Conservation (phyloP, 2,113 vertebrate species). For the Panthera tigris region DNA sequence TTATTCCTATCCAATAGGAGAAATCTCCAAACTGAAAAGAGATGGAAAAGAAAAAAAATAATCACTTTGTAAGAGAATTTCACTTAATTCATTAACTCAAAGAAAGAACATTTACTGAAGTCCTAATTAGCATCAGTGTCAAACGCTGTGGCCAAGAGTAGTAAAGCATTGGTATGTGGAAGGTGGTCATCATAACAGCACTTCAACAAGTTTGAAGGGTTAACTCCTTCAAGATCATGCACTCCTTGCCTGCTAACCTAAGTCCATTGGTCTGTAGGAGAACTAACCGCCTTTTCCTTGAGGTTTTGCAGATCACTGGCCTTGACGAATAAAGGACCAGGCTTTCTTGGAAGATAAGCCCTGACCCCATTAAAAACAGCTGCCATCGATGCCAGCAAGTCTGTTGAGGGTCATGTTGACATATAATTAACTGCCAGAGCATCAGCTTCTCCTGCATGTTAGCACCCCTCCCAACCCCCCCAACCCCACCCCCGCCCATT, state of each 20-base stretch:
- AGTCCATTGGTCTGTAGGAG: background rate
- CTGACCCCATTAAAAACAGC: background rate
- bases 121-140: background rate
- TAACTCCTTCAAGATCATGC: background rate
- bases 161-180: background rate
- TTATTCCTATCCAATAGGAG: background rate
- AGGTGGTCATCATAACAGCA: background rate
- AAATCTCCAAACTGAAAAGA: conserved; percentile 10
- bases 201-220: background rate
- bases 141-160: background rate
- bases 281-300: background rate
- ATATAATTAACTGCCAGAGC: background rate
- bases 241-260: background rate
- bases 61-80: background rate
- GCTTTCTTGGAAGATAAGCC: background rate
- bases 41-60: background rate
- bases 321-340: background rate
- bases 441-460: background rate
- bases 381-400: background rate
- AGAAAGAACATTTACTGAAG: background rate
- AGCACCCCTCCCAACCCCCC: no score
- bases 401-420: background rate
- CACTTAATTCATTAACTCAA: background rate
- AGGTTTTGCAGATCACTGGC: background rate
- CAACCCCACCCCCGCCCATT: background rate